phyloP scores from a whole-genome alignment of 2,888 invertebrate genomes.

The Stegophylla sp. region DNA sequence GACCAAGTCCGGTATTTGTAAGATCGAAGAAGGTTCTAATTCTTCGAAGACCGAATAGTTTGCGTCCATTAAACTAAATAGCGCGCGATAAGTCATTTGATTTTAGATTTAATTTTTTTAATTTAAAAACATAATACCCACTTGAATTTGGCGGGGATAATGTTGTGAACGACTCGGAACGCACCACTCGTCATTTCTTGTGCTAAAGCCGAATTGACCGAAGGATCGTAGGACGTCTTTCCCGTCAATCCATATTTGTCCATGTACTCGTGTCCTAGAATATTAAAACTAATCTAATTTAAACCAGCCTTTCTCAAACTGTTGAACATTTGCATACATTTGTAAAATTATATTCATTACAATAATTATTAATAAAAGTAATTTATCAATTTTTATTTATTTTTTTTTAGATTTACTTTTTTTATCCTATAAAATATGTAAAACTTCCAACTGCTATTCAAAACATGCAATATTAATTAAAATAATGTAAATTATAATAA shows the following conservation, averaged over 20 bases:
- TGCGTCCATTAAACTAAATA: conserved; percentile 7
- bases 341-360: no score
- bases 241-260: conserved; percentile 19
- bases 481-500: no score
- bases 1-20: conserved; percentile 28
- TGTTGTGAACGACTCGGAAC: conserved; percentile 38
- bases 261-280: conserved; percentile 43
- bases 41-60: conserved; percentile 30
- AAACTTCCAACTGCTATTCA: no score
- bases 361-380: no score
- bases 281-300: background rate
- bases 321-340: no score
- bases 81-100: background rate
- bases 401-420: no score
- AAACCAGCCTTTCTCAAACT: no score
- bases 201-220: conserved; percentile 24
- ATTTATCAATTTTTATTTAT: no score
- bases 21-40: conserved; percentile 31
- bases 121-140: background rate
- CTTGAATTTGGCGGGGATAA: conserved; percentile 51
- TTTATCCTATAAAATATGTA: no score
- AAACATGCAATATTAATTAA: no score
- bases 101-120: background rate
- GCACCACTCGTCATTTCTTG: conserved; percentile 55
- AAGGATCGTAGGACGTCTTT: conserved; percentile 15